Base-by-base conservation (phyloP, 1,140 invertebrate genomes). In the Microplitis demolitor region DNA sequence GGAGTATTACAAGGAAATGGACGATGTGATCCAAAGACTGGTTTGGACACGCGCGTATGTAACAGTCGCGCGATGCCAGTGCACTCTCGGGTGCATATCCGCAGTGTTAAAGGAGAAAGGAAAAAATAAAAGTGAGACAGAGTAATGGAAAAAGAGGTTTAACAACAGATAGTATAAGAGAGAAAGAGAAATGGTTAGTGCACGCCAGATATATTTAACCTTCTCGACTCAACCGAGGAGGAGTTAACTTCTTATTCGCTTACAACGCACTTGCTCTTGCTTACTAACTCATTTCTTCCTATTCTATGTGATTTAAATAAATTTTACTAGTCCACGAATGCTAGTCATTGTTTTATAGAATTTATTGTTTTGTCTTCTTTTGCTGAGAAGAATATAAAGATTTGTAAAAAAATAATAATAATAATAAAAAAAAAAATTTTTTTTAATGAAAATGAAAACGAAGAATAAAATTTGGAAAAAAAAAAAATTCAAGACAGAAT, bases 131-230 rank as follows among this genome's bases (percentile, higher is more conserved):
- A 70, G 73, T 34, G 54, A 60, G 73, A 58, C 14, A 60, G 60
- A 62, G 33, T 14, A 31, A 8, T 39, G 37, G 37, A 39, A 39
- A 39, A 39, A 39, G 37, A 39, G 9, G 9, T 9, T 39, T 8
- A 66, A 24, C 14, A 58, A 8, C n/a, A 39, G 14, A 61, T 14
- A 31, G n/a, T 33, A 14, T 35, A n/a, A 13, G 14, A 67, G 66
- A 45, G 67, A 74, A 64, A 61, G 39, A 69, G 60, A n/a, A 66
- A 56, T n/a, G 68, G 62, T 70, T 74, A 66, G 63, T 33, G 78
- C 76, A 75, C 73, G 76, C 69, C 67, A 77, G 77, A 79, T 81
- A 80, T 83, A 84, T 84, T 83, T 83, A 84, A 83, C 82, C 79
- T 82, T 79, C 70, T 66, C 53, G 51, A 72, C 9, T 39, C 64